These are phyloP conservation scores for Sycophila texana DNA, from an alignment of 2,888 invertebrate genomes.

Conservation along the genomic window DNA sequence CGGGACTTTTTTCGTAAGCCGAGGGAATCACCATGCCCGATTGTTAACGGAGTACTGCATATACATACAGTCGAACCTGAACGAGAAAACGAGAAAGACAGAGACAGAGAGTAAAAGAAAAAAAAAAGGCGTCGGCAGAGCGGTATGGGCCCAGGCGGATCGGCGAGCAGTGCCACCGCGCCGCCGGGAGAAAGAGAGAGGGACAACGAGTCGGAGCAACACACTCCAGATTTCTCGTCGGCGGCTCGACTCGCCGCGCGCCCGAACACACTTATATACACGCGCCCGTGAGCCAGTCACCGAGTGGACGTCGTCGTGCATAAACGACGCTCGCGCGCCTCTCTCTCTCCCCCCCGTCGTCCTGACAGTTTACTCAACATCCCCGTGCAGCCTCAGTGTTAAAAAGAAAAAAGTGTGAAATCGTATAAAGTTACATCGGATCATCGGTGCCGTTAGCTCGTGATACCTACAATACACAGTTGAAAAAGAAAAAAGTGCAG, in stretches of 20 bases:
- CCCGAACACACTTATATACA: background rate
- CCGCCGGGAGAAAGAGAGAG: conserved; percentile 3
- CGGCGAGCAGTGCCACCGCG: background rate
- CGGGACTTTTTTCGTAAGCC: background rate
- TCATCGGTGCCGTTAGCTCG: too few relatives aligned
- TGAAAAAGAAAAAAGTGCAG: too few relatives aligned
- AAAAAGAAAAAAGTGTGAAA: too few relatives aligned
- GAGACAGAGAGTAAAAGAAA: background rate
- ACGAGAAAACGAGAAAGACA: conserved; percentile 29
- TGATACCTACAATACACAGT: too few relatives aligned
- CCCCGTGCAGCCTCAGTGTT: too few relatives aligned
- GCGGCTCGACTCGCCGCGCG: background rate
- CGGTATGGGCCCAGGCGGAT: background rate
- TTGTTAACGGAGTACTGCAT: background rate
- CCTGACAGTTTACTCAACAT: too few relatives aligned
- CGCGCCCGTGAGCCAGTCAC: background rate
- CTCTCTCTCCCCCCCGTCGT: too few relatives aligned
- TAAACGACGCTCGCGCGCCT: background rate
- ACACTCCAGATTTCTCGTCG: conserved; percentile 48
- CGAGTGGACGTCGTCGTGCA: background rate
- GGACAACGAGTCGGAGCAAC: background rate
- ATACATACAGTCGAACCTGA: background rate
- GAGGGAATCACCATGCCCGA: background rate
- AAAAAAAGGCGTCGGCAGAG: background rate
- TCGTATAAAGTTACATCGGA: too few relatives aligned